Conservation (phyloP, 2,113 vertebrate species). For the Actinemys pallida region DNA sequence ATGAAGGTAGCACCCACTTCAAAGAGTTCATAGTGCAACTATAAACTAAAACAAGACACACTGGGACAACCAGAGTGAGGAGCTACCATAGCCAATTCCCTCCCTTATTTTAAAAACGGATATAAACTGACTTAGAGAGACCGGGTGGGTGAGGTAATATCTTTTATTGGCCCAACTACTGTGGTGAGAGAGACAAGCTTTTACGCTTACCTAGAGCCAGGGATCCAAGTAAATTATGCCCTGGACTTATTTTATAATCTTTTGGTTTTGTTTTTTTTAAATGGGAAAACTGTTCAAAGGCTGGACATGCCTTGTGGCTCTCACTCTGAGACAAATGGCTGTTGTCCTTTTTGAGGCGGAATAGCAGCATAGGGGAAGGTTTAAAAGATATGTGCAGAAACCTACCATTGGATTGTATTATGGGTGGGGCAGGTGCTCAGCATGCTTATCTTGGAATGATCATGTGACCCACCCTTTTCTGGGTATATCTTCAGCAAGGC, state of each 20-base stretch:
- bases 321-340: constrained; percentile 56
- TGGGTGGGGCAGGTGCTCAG: neutral
- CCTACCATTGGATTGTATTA: neutral
- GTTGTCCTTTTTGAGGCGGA: constrained; percentile 46
- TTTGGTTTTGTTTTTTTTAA: constrained; percentile 63
- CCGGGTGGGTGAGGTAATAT: neutral
- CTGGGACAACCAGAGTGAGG: neutral
- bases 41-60: neutral
- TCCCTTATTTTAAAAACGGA: constrained; percentile 36
- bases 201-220: neutral
- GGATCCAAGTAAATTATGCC: constrained; percentile 23
- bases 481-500: neutral
- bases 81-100: neutral
- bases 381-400: constrained; percentile 49
- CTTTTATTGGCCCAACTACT: neutral
- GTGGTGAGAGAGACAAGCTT: neutral
- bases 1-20: neutral
- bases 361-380: neutral
- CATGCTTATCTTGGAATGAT: neutral
- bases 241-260: neutral
- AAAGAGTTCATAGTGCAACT: neutral
- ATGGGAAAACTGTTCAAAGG: constrained; percentile 60
- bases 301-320: constrained; percentile 61
- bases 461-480: neutral
- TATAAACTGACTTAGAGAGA: neutral